Evolutionary conservation across 1,140 invertebrate genomes (phyloP).

Genomic region (Phymorhynchus buccinoides): DNA sequence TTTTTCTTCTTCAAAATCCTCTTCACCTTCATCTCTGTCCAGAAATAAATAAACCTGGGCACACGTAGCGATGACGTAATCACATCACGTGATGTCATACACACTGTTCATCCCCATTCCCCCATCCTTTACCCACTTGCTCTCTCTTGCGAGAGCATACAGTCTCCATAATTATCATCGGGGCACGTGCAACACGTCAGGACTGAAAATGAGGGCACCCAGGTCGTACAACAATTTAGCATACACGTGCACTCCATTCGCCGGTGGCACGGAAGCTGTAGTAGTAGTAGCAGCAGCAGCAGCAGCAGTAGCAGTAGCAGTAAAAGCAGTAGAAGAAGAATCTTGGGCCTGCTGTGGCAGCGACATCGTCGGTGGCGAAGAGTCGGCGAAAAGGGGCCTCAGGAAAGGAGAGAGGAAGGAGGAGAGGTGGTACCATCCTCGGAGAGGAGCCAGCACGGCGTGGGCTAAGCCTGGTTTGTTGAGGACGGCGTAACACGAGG

Average conservation of each 20-base stretch:
- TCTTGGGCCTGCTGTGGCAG: not conserved
- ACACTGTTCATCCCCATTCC: not conserved
- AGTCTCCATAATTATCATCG: slow-evolving; percentile 17
- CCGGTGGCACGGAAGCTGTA: not conserved
- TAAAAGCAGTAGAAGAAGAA: not conserved
- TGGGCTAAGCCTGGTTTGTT: slow-evolving; percentile 89
- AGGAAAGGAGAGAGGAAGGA: slow-evolving; percentile 44
- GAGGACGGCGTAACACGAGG: slow-evolving; percentile 95
- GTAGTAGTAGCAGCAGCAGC: not conserved
- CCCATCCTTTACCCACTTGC: not conserved
- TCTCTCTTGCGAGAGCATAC: not conserved
- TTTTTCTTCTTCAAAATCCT: too few relatives aligned
- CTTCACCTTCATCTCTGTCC: too few relatives aligned
- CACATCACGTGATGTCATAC: not conserved
- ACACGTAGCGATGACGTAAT: not conserved
- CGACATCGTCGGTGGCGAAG: too few relatives aligned
- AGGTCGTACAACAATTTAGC: slow-evolving; percentile 84
- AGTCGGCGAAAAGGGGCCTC: not conserved
- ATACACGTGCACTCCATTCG: slow-evolving; percentile 79
- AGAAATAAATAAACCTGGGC: not conserved
- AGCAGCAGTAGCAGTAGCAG: not conserved
- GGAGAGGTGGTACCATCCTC: slow-evolving; percentile 74
- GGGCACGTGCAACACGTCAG: slow-evolving; percentile 48
- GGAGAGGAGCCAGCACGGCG: slow-evolving; percentile 84
- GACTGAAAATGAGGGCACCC: slow-evolving; percentile 70